phyloP scores from a whole-genome alignment of 2,797 vertebrate genomes.

The Bucorvus abyssinicus region DNA sequence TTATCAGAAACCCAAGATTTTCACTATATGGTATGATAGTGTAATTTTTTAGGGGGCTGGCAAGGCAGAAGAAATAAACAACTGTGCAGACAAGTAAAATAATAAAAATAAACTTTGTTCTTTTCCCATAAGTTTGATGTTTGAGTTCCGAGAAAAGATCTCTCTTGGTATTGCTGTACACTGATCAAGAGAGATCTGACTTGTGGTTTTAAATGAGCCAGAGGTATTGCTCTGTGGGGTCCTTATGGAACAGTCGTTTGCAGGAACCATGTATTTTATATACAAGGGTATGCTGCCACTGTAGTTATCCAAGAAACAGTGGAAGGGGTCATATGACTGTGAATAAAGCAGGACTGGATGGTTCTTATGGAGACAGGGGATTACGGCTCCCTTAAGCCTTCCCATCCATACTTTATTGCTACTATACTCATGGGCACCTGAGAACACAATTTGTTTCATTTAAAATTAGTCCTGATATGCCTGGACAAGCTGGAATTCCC shows the following conservation, averaged over 20 bases:
- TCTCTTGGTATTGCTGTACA: neutral
- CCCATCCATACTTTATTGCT: neutral
- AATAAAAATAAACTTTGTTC: neutral
- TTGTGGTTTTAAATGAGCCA: neutral
- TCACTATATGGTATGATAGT: neutral
- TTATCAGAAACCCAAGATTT: neutral
- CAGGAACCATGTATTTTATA: neutral
- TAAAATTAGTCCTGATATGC: neutral
- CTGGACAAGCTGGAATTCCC: neutral
- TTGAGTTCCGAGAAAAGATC: neutral
- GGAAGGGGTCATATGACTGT: neutral
- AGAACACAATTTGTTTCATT: neutral
- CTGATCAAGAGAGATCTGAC: neutral
- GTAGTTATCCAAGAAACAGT: neutral
- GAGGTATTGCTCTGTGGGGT: neutral
- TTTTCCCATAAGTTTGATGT: neutral
- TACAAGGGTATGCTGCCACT: neutral
- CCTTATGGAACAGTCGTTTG: neutral
- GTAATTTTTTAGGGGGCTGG: neutral
- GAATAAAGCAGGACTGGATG: neutral
- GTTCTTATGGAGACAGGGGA: neutral
- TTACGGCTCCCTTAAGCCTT: neutral
- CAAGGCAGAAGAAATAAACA: neutral
- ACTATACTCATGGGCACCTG: neutral
- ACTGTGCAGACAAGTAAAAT: accelerated